These are phyloP conservation scores for Lepidocyrtoides sp. DNA, from an alignment of 2,888 invertebrate genomes.

Conservation along the genomic window DNA sequence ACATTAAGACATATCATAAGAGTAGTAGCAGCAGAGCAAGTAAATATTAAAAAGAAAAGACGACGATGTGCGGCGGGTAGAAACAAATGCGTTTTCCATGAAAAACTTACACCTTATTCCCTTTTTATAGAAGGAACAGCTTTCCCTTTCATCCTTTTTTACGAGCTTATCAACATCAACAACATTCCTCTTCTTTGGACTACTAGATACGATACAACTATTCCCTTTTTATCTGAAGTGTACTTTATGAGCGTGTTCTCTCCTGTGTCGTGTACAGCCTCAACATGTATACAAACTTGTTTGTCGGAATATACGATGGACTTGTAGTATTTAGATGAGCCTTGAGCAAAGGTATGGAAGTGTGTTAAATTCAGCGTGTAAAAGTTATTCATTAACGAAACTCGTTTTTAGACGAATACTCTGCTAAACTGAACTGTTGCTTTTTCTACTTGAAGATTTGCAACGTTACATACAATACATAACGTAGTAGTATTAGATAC, in stretches of 20 bases:
- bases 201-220: not conserved
- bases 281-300: not conserved
- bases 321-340: not conserved
- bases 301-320: not conserved
- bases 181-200: conserved; percentile 17
- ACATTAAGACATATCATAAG: conserved; percentile 11
- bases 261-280: not conserved
- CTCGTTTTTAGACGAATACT: not conserved
- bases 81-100: not conserved
- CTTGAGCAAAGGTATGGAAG: not conserved
- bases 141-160: conserved; percentile 18
- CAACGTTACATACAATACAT: not conserved
- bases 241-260: conserved; percentile 2
- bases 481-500: not conserved
- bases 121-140: not conserved
- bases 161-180: conserved; percentile 40
- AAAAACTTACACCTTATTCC: conserved; percentile 29
- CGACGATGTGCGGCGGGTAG: not conserved
- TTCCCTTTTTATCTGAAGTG: not conserved
- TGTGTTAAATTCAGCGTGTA: conserved; percentile 1
- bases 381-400: conserved; percentile 45
- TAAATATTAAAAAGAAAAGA: conserved; percentile 18
- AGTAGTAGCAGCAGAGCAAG: not conserved
- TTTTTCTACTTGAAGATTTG: not conserved
- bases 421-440: conserved; percentile 22